Evolutionary conservation across 2,888 invertebrate genomes (phyloP).

Genomic region (Andricus quercusramuli): DNA sequence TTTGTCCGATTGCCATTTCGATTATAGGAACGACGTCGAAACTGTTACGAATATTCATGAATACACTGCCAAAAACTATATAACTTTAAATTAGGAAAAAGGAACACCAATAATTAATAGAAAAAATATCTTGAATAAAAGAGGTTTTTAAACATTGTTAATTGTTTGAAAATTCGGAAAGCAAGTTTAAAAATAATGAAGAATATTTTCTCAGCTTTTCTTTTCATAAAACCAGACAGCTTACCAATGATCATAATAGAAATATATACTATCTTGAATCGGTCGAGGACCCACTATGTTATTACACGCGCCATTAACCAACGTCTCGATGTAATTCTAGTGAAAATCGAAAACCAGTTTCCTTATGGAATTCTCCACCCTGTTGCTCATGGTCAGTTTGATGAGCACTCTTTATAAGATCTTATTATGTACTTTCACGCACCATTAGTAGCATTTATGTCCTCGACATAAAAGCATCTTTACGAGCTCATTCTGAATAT

Average conservation of each 20-base stretch:
- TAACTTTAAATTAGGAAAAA: no score
- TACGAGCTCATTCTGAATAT: constrained; percentile 7
- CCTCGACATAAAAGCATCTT: not conserved
- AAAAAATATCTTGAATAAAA: no score
- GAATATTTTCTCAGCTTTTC: no score
- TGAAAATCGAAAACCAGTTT: constrained; percentile 8
- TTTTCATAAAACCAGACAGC: not conserved
- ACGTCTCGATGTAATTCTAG: not conserved
- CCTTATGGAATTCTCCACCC: not conserved
- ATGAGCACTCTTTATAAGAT: constrained; percentile 5
- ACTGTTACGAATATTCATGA: not conserved
- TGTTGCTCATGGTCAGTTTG: constrained; percentile 19
- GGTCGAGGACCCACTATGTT: not conserved
- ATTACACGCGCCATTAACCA: constrained; percentile 5
- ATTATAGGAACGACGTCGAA: constrained; percentile 9
- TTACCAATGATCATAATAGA: not conserved
- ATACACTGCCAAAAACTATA: not conserved
- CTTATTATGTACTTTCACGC: constrained; percentile 13
- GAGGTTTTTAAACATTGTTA: no score
- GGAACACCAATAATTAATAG: no score
- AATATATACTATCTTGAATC: not conserved
- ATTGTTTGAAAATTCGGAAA: no score
- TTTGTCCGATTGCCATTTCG: constrained; percentile 26
- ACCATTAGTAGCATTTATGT: constrained; percentile 25
- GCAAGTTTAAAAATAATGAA: no score